Evolutionary conservation across 1,140 invertebrate genomes (phyloP).

Genomic region (Varroa destructor): DNA sequence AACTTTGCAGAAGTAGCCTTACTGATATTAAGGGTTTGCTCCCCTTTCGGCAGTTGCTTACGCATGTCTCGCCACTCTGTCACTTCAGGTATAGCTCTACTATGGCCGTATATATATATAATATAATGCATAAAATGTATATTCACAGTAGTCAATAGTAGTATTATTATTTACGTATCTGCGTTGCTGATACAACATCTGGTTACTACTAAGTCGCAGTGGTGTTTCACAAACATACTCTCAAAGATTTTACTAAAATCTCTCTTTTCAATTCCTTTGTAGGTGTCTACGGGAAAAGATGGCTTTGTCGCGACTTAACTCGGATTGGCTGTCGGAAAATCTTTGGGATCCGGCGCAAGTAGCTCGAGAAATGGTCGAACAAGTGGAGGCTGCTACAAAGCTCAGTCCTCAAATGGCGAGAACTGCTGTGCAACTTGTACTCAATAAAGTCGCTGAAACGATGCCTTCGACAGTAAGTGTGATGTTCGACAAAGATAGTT

Average conservation of each 20-base stretch:
- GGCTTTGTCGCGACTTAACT: slow-evolving; percentile 20
- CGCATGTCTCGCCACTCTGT: too few relatives aligned
- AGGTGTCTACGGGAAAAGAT: slow-evolving; percentile 25
- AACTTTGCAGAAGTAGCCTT: too few relatives aligned
- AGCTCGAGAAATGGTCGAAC: slow-evolving; percentile 52
- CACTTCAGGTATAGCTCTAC: too few relatives aligned
- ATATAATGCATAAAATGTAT: too few relatives aligned
- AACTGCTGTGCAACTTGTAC: neutral
- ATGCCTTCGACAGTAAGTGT: slow-evolving; percentile 8
- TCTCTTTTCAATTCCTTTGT: neutral
- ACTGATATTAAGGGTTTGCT: too few relatives aligned
- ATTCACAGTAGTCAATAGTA: too few relatives aligned
- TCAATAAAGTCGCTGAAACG: slow-evolving; percentile 19
- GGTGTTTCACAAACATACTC: neutral
- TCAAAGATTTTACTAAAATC: neutral
- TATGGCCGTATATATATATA: too few relatives aligned
- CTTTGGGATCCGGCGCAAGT: slow-evolving; percentile 20
- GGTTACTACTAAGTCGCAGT: too few relatives aligned
- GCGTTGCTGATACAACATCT: too few relatives aligned
- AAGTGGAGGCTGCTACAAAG: slow-evolving; percentile 32
- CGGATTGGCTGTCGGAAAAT: slow-evolving; percentile 26
- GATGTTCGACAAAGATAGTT: too few relatives aligned
- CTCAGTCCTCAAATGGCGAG: slow-evolving; percentile 28
- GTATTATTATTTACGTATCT: too few relatives aligned
- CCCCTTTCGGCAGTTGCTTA: too few relatives aligned